Evolutionary conservation across 2,113 vertebrate genomes (phyloP), one percentile per base, ranked within the genome.

Genomic region (Caloenas nicobarica): DNA sequence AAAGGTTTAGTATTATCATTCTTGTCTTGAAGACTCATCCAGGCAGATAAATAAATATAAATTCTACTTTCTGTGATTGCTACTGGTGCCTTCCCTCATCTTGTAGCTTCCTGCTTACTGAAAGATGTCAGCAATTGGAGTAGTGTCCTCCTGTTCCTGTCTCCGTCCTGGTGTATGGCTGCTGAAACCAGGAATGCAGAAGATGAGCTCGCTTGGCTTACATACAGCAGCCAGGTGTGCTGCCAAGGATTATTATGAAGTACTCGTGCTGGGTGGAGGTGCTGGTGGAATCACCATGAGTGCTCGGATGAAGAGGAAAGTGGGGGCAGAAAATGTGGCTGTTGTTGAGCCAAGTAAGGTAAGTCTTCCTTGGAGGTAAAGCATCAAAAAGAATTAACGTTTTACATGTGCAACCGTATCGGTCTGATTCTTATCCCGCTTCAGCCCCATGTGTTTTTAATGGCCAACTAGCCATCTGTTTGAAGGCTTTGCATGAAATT

Each of bases 341-440:
- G 94, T 99, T 4, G 97, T 99, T 87, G 99, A 99, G 95, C 99
- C 99, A n/a, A 99, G 98, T 10, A 97, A 99, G 98, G 99, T 98
- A 95, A 97, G 86, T 54, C 29, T 69, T 48, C 48, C 50, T 44
- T 1, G 1, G 36, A 48, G 76, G 33, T 38, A 42, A 69, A 76
- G 33, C 46, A 9, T 13, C 56, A 24, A 28, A 33, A 78, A 57
- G 34, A 61, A 2, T 11, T 36, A 89, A 9, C 2, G 2, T 77
- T 85, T 77, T 33, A 26, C 19, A 2, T 33, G 4, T 9, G 9
- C 34, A 56, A 56, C 51, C 42, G 34, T 4, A 34, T 25, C 7
- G 46, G 33, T 70, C 42, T 73, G 31, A 24, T 71, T 73, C 64
- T 92, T 26, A 40, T 57, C 50, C 14, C 25, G 65, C 50, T 72